Percentiles rank a stretch among this genome's conserved stretches.
phyloP scores from a whole-genome alignment of 2,888 invertebrate species.

The Lithophane leautieri region DNA sequence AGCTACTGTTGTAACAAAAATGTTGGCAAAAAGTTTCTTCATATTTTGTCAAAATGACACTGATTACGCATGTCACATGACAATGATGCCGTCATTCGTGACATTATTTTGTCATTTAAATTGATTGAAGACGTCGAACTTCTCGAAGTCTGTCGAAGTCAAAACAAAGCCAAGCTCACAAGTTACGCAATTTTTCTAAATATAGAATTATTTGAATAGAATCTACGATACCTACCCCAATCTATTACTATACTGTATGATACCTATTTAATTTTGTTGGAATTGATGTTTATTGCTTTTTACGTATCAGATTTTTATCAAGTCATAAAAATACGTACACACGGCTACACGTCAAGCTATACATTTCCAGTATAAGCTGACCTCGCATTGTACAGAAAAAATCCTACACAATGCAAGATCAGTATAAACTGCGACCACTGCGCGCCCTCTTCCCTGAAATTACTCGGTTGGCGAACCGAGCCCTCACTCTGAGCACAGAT shows the following conservation, averaged over 20 bases:
- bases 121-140: constrained; percentile 28
- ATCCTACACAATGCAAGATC: no score
- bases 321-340: no score
- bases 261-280: neutral
- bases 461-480: no score
- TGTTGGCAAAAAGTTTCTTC: neutral
- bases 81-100: constrained; percentile 56
- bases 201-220: neutral
- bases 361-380: no score
- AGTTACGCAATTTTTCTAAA: constrained; percentile 17
- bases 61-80: constrained; percentile 46
- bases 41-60: constrained; percentile 47
- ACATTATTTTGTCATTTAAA: constrained; percentile 56
- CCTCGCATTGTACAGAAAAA: no score
- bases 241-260: no score
- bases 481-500: no score
- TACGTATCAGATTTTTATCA: no score
- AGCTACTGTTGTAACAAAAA: neutral
- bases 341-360: no score
- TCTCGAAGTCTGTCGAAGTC: constrained; percentile 8
- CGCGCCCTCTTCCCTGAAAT: no score
- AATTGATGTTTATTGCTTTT: neutral
- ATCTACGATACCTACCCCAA: no score
- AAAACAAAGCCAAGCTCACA: constrained; percentile 19
- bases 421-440: no score